These are phyloP conservation scores for Lycaon pictus DNA, from an alignment of 2,113 vertebrate genomes.

Conservation along the genomic window DNA sequence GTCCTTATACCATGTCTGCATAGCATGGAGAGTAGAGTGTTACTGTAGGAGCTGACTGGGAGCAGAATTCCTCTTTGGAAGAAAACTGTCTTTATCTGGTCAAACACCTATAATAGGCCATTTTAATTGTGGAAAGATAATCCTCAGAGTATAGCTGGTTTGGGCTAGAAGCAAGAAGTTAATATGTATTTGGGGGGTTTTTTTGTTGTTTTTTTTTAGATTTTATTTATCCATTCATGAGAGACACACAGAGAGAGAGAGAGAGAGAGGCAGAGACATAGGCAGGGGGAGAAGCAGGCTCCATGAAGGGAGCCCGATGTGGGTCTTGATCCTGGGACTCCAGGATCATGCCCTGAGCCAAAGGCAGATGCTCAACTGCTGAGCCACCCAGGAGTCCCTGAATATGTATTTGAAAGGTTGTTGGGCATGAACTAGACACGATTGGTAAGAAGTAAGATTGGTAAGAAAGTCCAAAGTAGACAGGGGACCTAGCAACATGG, in stretches of 20 bases:
- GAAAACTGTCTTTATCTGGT: constrained; percentile 1
- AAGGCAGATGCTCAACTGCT: too few relatives aligned
- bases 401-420: background rate
- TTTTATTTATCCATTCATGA: too few relatives aligned
- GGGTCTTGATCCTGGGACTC: too few relatives aligned
- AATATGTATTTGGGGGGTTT: too few relatives aligned
- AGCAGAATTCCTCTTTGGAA: background rate
- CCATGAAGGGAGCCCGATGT: too few relatives aligned
- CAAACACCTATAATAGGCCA: background rate
- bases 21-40: background rate
- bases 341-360: too few relatives aligned
- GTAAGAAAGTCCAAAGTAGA: background rate
- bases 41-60: background rate
- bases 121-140: constrained; percentile 22
- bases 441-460: background rate
- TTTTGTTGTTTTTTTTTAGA: too few relatives aligned
- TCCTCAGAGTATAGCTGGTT: background rate
- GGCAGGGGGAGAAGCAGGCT: too few relatives aligned
- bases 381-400: too few relatives aligned
- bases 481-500: background rate
- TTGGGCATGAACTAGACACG: background rate
- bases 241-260: too few relatives aligned
- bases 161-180: background rate
- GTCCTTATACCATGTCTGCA: background rate
- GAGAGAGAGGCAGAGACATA: too few relatives aligned